Evolutionary conservation across 2,797 vertebrate species (phyloP).

Genomic region (Phalanger gymnotis): DNA sequence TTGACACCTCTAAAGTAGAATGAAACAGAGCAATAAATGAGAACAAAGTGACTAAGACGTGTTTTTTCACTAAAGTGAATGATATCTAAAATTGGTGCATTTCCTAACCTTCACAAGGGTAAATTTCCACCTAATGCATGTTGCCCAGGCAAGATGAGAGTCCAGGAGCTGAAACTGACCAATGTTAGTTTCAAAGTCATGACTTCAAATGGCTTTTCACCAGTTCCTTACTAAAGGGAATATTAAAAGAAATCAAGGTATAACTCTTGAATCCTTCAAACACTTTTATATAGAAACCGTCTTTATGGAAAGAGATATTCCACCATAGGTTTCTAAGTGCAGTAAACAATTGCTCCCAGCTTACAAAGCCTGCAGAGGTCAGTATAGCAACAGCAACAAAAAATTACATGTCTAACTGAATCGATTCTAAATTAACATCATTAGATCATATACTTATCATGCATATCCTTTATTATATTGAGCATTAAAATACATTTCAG

Average conservation of each 20-base stretch:
- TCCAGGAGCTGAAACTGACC: conserved; percentile 1
- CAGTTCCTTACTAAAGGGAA: conserved; percentile 25
- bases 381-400: conserved; percentile 89
- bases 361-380: conserved; percentile 92
- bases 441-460: conserved; percentile 45
- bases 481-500: conserved; percentile 17
- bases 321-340: background rate
- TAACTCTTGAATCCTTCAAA: background rate
- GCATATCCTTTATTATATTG: conserved; percentile 1
- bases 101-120: conserved; percentile 48
- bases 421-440: conserved; percentile 63
- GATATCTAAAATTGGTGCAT: conserved; percentile 25
- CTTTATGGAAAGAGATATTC: background rate
- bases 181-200: conserved; percentile 50
- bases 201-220: conserved; percentile 35
- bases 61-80: conserved; percentile 6
- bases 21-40: background rate
- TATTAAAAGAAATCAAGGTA: conserved; percentile 38
- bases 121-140: conserved; percentile 12
- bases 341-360: conserved; percentile 79
- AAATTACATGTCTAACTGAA: conserved; percentile 61
- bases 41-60: background rate
- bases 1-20: background rate
- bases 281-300: background rate
- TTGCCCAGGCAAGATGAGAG: conserved; percentile 14